These are phyloP conservation scores for Ceuthmochares aereus DNA, from an alignment of 2,113 vertebrate species.

Conservation along the genomic window DNA sequence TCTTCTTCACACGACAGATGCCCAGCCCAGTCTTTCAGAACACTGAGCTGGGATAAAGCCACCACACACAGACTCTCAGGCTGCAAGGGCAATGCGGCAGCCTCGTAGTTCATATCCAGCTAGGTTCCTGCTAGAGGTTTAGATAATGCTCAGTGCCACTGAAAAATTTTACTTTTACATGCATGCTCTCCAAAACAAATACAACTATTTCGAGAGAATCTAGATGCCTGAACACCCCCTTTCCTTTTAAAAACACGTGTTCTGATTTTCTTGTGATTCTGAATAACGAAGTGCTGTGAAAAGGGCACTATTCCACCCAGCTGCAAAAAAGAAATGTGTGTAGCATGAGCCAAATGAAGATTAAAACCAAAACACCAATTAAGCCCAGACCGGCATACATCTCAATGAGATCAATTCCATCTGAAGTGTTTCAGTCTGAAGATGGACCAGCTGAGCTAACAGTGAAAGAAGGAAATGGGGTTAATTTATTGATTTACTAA, in stretches of 20 bases:
- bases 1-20: background rate
- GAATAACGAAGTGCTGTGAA: background rate
- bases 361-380: slow-evolving; percentile 24
- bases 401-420: slow-evolving; percentile 29
- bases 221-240: background rate
- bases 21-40: rapidly evolving
- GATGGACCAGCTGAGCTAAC: slow-evolving; percentile 16
- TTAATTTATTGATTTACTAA: background rate
- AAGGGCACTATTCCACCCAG: background rate
- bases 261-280: background rate
- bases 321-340: background rate
- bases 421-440: background rate
- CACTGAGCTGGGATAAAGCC: background rate
- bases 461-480: background rate
- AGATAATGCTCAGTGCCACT: background rate
- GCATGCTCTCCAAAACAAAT: background rate
- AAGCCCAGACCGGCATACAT: background rate
- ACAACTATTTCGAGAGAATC: rapidly evolving
- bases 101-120: rapidly evolving
- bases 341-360: background rate
- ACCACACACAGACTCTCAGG: rapidly evolving
- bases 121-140: background rate
- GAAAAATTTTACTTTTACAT: background rate
- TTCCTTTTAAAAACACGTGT: background rate
- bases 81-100: background rate